phyloP scores from a whole-genome alignment of 2,888 invertebrate species.

The Maniola hyperantus region DNA sequence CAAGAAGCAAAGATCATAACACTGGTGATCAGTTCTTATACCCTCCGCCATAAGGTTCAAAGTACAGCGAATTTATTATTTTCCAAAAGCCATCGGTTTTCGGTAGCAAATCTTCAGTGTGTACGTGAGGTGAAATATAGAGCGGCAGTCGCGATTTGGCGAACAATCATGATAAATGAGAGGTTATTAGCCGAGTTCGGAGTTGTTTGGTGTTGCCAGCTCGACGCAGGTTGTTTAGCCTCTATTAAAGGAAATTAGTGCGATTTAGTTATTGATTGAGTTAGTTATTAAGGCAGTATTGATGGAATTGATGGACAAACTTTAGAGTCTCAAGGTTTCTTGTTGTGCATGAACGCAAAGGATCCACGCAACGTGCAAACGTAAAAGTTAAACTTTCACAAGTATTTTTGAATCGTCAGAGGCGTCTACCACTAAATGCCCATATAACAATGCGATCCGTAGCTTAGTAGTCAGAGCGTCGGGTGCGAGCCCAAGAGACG shows the following conservation, averaged over 20 bases:
- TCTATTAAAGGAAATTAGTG: conserved; percentile 10
- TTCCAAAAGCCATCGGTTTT: conserved; percentile 25
- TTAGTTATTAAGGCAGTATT: neutral
- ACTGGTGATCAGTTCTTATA: neutral
- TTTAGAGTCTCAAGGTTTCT: neutral
- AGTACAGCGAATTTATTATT: conserved; percentile 7
- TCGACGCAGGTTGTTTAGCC: conserved; percentile 5
- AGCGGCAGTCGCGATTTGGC: conserved; percentile 28
- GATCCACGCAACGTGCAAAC: no score
- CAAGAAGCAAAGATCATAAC: neutral
- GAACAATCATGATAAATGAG: conserved; percentile 37
- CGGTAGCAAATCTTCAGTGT: conserved; percentile 43
- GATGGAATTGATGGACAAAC: neutral
- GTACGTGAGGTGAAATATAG: conserved; percentile 44
- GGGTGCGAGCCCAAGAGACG: no score
- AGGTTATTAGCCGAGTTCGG: conserved; percentile 28
- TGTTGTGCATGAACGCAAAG: no score
- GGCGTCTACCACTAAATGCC: no score
- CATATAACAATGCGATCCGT: no score
- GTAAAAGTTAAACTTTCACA: no score
- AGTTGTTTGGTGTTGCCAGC: conserved; percentile 12
- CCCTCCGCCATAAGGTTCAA: neutral
- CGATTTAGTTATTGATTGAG: neutral
- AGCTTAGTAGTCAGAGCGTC: no score
- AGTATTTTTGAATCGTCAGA: no score